phyloP scores from a whole-genome alignment of 2,797 vertebrate species.

The Chelmon rostratus region DNA sequence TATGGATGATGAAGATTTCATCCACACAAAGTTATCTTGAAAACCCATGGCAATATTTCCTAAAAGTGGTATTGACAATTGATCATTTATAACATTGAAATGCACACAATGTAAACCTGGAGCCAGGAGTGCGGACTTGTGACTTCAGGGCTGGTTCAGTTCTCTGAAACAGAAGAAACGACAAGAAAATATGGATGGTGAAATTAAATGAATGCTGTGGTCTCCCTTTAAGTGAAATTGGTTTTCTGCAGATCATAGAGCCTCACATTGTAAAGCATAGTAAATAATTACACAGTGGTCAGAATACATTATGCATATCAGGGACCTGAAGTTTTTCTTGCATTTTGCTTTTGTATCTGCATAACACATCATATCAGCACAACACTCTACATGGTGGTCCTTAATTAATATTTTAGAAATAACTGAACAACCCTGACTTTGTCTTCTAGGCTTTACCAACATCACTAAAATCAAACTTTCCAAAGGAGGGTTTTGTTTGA shows the following conservation, averaged over 20 bases:
- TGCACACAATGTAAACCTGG: background rate
- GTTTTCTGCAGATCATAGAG: background rate
- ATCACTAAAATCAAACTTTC: conserved; percentile 13
- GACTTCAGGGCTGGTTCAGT: background rate
- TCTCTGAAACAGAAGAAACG: background rate
- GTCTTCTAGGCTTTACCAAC: background rate
- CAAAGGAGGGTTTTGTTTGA: background rate
- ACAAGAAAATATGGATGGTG: background rate
- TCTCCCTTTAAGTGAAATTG: background rate
- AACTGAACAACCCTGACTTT: background rate
- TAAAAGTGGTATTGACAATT: background rate
- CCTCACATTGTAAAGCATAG: background rate
- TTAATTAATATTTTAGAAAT: background rate
- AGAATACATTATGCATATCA: background rate
- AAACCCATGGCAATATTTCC: background rate
- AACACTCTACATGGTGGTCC: background rate
- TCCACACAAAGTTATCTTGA: too few species aligned
- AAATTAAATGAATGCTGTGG: background rate
- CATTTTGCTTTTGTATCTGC: background rate
- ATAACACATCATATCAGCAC: background rate
- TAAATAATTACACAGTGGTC: background rate
- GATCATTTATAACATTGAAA: background rate
- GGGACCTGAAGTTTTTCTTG: background rate
- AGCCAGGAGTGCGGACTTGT: background rate
- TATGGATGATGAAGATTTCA: background rate